Evolutionary conservation across 2,888 invertebrate genomes (phyloP), one percentile per base, ranked within the genome.

Genomic region (Graphium colonna): DNA sequence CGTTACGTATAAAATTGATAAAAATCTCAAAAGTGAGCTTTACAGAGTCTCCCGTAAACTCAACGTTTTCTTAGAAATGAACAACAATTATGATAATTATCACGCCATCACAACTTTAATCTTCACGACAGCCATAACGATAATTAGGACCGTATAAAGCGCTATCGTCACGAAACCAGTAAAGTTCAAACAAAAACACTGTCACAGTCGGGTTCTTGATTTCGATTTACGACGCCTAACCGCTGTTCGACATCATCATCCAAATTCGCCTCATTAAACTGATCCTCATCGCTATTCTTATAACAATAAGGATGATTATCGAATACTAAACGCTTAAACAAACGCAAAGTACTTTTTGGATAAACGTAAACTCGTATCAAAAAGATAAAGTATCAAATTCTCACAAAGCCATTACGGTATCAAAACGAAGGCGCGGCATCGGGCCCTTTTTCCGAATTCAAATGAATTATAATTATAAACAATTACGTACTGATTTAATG

Each of bases 391-490:
- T 80, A 84, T 82, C 79, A 77, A 77, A 79, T 80, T 84, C 81
- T 79, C 81, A 77, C 73, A 77, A 65, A 64, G 66, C 70, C 73
- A 78, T 79, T 75, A 75, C 65, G 65, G 67, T 71, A 77, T 74
- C 75, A 75, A 71, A 77, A 77, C 67, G 69, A 70, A 80, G 76
- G 76, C 73, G 75, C 74, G 67, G 72, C 69, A 71, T 75, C 73
- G 66, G 64, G n/a, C n/a, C 67, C 69, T 65, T 21, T 75, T 75
- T 75, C 69, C 64, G 71, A 80, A 82, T 77, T 79, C 73, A 76
- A 86, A 86, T 83, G 77, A 85, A 86, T 81, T 79, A 81, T 83
- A 85, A 88, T 86, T 87, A 83, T 77, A 82, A 86, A 82, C 80
- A 86, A 87, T 88, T 85, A 85, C 75, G 67, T 69, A 64, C 68